Base-by-base conservation (phyloP, 2,888 invertebrate genomes). In the Atethmia centrago region DNA sequence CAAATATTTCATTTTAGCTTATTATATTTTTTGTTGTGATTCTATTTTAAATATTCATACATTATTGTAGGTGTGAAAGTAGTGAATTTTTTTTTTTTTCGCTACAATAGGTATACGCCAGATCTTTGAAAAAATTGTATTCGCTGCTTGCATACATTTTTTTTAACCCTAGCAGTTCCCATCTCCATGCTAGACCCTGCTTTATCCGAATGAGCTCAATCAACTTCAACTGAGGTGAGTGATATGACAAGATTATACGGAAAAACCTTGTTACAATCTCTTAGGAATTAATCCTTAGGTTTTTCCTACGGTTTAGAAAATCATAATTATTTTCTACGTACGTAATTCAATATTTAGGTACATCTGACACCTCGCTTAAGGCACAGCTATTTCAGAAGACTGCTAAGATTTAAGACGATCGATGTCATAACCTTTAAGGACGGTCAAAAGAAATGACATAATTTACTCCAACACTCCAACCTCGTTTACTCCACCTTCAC, bases 401-500 rank as follows among this genome's bases (percentile, higher is more conserved):
- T 21, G 14, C 3, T 55, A 21, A 19, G 1, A 19, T 19, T 25
- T 42, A 62, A 62, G 19, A 19, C 19, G 19, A 28, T 28, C 21
- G 28, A 67, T 61, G 12, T n/a, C 25, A 55, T 65, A 25, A 19
- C 19, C 3, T 40, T 42, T 42, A 4, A 58, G 42, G 21, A 16
- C 25, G 16, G 2, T 2, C 2, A 16, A n/a, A 42, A 31, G 28
- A 31, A 66, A n/a, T 42, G 0, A 42, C n/a, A 42, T 59, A 58
- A 19, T 8, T 1, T 25, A 28, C 28, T 73, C 40, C 36, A 56
- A 42, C 10, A 55, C 42, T 49, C 40, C 40, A 58, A 58, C 21
- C 67, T 36, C 49, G 21, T 58, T 77, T 51, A 53, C 64, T 55
- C 40, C 19, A 61, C 51, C 28, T 66, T 64, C 31, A 65, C 45